Conservation (phyloP, 1,140 invertebrate species). For the Anadara kagoshimensis region DNA sequence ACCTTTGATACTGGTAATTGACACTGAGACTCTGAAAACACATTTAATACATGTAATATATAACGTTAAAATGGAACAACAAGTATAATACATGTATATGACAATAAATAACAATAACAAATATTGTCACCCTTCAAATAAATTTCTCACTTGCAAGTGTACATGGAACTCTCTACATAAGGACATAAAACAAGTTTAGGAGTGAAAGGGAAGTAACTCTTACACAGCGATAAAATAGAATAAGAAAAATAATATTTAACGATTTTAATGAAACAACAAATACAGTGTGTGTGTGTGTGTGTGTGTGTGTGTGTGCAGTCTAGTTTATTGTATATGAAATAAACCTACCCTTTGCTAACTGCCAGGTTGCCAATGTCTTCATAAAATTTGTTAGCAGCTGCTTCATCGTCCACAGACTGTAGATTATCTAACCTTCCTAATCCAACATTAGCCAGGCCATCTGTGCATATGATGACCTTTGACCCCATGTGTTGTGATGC, state of each 20-base stretch:
- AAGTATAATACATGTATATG: too few relatives aligned
- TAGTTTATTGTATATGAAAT: too few relatives aligned
- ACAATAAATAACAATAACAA: not conserved
- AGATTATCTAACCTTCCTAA: constrained; percentile 61
- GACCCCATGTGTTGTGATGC: constrained; percentile 65
- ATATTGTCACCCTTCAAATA: not conserved
- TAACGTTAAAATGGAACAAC: too few relatives aligned
- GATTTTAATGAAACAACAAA: too few relatives aligned
- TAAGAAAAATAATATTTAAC: too few relatives aligned
- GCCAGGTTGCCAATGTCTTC: constrained; percentile 57
- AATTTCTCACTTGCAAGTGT: not conserved
- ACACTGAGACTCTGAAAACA: constrained; percentile 67
- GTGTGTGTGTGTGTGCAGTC: not conserved
- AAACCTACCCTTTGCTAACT: constrained; percentile 57
- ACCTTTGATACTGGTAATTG: constrained; percentile 70
- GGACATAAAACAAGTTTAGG: too few relatives aligned
- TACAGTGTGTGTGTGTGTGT: too few relatives aligned
- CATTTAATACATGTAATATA: too few relatives aligned
- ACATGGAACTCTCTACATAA: too few relatives aligned
- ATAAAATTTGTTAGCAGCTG: constrained; percentile 62
- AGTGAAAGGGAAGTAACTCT: too few relatives aligned
- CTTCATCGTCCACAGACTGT: constrained; percentile 39
- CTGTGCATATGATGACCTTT: constrained; percentile 71
- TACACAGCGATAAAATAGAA: too few relatives aligned
- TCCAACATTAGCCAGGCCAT: constrained; percentile 71